phyloP scores from a whole-genome alignment of 2,797 vertebrate species.

The Premnoplex brunnescens region DNA sequence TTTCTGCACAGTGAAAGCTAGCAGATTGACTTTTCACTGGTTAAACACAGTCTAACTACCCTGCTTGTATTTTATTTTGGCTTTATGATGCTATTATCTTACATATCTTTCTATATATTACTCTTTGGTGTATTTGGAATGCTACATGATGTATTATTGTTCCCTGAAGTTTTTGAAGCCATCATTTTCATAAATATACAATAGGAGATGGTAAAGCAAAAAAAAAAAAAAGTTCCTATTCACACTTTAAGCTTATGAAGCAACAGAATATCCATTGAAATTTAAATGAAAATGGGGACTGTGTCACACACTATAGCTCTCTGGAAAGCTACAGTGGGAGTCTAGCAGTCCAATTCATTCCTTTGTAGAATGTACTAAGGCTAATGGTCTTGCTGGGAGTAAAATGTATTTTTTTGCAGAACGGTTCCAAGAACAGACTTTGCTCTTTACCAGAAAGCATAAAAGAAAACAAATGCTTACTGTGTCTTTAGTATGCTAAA shows the following conservation, averaged over 20 bases:
- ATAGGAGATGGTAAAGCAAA: constrained; percentile 28
- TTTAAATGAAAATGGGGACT: constrained; percentile 68
- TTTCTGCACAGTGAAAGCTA: neutral
- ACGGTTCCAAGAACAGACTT: constrained; percentile 39
- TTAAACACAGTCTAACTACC: constrained; percentile 3
- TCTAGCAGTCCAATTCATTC: constrained; percentile 67
- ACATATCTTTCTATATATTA: neutral
- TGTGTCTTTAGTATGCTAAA: constrained; percentile 67
- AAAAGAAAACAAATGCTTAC: constrained; percentile 64
- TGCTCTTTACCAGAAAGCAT: constrained; percentile 56
- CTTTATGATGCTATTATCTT: constrained; percentile 1
- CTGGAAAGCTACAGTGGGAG: constrained; percentile 59
- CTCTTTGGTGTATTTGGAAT: constrained; percentile 10
- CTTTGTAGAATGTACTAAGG: constrained; percentile 59
- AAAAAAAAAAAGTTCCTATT: constrained; percentile 31
- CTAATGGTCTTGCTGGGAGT: constrained; percentile 61
- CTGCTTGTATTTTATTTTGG: constrained; percentile 23
- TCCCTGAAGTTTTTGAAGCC: constrained; percentile 45
- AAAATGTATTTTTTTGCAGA: constrained; percentile 61
- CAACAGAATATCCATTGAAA: constrained; percentile 59
- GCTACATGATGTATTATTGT: constrained; percentile 19
- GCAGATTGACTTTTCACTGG: neutral
- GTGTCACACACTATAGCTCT: constrained; percentile 61
- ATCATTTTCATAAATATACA: constrained; percentile 49
- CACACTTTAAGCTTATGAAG: constrained; percentile 49